Evolutionary conservation across 2,113 vertebrate genomes (phyloP).

Genomic region (Cervus canadensis): DNA sequence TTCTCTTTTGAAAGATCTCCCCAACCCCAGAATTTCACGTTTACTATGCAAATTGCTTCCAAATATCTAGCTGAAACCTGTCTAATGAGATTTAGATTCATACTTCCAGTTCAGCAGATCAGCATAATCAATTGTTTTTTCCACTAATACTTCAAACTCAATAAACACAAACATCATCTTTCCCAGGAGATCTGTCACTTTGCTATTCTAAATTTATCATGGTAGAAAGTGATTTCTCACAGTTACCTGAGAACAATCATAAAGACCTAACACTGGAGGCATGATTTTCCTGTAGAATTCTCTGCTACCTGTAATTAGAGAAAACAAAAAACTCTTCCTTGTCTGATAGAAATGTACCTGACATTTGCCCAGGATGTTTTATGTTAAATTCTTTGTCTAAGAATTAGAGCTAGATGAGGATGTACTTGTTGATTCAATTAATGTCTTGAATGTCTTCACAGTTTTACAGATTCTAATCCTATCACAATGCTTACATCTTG

Average conservation of each 20-base stretch:
- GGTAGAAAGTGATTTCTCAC: neutral
- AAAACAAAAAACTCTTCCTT: neutral
- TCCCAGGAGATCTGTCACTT: neutral
- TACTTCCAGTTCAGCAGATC: slow-evolving; percentile 31
- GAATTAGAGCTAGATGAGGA: neutral
- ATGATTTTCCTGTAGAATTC: neutral
- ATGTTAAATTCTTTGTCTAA: neutral
- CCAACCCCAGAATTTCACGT: neutral
- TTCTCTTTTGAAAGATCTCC: slow-evolving; percentile 7
- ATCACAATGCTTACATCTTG: neutral
- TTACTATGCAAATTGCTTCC: neutral
- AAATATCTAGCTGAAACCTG: neutral
- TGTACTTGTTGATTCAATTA: neutral
- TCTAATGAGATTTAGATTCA: slow-evolving; percentile 43
- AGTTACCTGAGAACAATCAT: neutral
- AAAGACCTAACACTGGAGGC: neutral
- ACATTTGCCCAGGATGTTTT: neutral
- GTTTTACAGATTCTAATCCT: neutral
- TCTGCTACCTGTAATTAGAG: neutral
- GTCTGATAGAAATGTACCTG: neutral
- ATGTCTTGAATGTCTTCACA: neutral
- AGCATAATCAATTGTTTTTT: slow-evolving; percentile 20
- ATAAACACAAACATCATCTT: slow-evolving; percentile 10
- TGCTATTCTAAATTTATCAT: slow-evolving; percentile 1
- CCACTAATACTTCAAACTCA: neutral